Base-by-base conservation (phyloP, 2,888 invertebrate species). In the Alcis repandata region DNA sequence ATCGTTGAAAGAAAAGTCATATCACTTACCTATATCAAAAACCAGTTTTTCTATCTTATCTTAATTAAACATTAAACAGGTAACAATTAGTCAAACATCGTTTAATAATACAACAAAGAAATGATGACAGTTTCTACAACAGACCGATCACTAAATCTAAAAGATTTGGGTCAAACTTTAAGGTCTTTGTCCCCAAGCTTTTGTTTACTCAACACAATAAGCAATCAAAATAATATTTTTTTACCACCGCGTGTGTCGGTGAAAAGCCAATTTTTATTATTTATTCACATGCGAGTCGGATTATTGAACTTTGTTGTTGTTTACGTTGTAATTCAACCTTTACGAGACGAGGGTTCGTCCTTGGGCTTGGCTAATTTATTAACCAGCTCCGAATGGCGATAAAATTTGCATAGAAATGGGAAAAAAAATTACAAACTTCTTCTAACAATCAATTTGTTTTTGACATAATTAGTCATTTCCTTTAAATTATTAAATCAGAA, bases 221-320 rank as follows among this genome's bases (percentile, higher is more conserved):
- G n/a, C 32, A 36, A 27, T 49, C 48, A 52, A 22, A 46, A 46
- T 48, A 41, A 58, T 45, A 32, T 45, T n/a, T 45, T 52, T 49
- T 49, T 38, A 38, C 11, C 53, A 59, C 58, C 70, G 69, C 71
- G 67, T 69, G 68, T 56, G 72, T 78, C 74, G 83, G 84, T 82
- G 74, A 62, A 62, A 56, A 69, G 82, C 82, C 83, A 84, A 78
- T 73, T 63, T 75, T 69, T 51, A 76, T 75, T 72, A 75, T 65
- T 53, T 61, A 54, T 59, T 67, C 72, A 75, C 82, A 79, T 79
- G 70, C 75, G 52, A 66, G 57, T 67, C 67, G 59, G 63, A 58
- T 77, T 73, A 75, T 78, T 82, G 82, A 85, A 80, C 85, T 77
- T 76, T 72, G 78, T 79, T 83, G 72, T 80, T 83, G 77, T 81